These are phyloP conservation scores for Pocillopora meandrina DNA, from an alignment of 92 coral and sea anemone genomes.

Conservation along the genomic window DNA sequence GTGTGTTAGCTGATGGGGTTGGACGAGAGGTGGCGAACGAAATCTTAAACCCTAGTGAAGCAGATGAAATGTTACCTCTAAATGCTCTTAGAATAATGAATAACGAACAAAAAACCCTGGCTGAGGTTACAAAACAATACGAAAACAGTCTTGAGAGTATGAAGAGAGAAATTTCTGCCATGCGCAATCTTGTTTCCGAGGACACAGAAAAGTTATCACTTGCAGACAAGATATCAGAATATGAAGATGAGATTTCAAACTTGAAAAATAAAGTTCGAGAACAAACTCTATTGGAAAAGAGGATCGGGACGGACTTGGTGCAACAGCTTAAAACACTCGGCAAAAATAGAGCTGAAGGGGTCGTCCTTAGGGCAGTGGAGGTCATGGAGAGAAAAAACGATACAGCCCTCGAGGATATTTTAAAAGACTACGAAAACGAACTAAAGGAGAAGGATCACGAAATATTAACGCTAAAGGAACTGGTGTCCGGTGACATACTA, in stretches of 20 bases:
- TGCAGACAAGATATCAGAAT: slow-evolving; percentile 51
- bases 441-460: slow-evolving; percentile 19
- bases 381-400: slow-evolving; percentile 44
- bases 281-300: slow-evolving; percentile 33
- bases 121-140: slow-evolving; percentile 66
- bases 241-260: slow-evolving; percentile 57
- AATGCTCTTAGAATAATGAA: slow-evolving; percentile 65
- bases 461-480: not conserved
- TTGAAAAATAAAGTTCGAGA: slow-evolving; percentile 31
- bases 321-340: slow-evolving; percentile 26
- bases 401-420: slow-evolving; percentile 41
- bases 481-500: slow-evolving; percentile 34
- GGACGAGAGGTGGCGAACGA: slow-evolving; percentile 54
- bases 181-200: slow-evolving; percentile 36
- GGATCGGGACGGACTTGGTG: slow-evolving; percentile 42
- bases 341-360: not conserved
- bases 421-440: slow-evolving; percentile 48
- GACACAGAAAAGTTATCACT: slow-evolving; percentile 45
- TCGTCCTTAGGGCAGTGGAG: slow-evolving; percentile 27
- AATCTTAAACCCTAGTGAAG: slow-evolving; percentile 31
- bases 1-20: slow-evolving; percentile 38
- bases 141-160: slow-evolving; percentile 62
- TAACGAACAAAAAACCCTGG: slow-evolving; percentile 56
- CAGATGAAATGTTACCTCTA: not conserved
- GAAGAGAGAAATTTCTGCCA: slow-evolving; percentile 45